Conservation (phyloP, 2,888 invertebrate species). For the Autographa pulchrina region DNA sequence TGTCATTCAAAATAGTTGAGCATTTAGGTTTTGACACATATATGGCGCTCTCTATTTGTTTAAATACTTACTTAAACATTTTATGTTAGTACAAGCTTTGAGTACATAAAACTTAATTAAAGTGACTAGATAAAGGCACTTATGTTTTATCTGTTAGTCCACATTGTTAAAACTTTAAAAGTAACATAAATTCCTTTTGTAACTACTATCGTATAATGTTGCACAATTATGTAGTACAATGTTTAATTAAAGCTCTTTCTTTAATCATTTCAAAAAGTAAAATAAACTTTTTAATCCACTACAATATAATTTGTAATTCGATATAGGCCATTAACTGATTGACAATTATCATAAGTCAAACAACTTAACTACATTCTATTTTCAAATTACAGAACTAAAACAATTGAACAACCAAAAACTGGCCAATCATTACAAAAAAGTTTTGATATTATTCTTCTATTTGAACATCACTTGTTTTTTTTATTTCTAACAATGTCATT, state of each 20-base stretch:
- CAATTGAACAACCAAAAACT: background rate
- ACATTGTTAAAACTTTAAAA: background rate
- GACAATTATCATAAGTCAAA: background rate
- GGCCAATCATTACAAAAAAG: background rate
- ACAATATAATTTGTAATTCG: too few species aligned
- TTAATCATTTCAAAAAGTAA: too few species aligned
- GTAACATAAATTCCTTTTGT: background rate
- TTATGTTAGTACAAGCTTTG: background rate
- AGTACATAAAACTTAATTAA: slow-evolving; percentile 1
- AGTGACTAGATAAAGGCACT: background rate
- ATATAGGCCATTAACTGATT: background rate
- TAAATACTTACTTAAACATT: background rate
- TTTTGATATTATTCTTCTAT: background rate
- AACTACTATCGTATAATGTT: background rate
- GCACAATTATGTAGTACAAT: background rate
- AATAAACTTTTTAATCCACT: too few species aligned
- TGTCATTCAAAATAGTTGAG: too few species aligned
- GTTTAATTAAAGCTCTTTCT: too few species aligned
- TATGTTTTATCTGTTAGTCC: background rate
- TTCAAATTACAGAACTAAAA: background rate
- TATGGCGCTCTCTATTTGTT: too few species aligned
- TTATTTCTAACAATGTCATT: background rate
- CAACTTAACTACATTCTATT: background rate
- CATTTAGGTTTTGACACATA: too few species aligned
- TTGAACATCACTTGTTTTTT: background rate